Evolutionary conservation across 2,888 invertebrate genomes (phyloP), one percentile per base, ranked within the genome.

Genomic region (Chalcosyrphus nemorum): DNA sequence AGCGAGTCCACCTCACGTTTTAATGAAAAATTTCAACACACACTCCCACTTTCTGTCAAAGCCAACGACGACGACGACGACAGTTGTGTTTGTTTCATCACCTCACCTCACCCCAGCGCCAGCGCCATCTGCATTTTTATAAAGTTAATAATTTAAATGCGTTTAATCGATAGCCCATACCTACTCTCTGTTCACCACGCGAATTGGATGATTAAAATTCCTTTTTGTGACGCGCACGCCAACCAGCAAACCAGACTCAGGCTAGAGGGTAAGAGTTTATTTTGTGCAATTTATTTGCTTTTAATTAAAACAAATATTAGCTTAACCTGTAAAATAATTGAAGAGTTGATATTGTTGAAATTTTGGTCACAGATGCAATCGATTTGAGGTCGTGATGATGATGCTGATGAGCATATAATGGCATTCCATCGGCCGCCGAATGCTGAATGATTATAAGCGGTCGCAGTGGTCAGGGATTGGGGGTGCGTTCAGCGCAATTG

Each of bases 291-390:
- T 81, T 81, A 76, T 76, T 81, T 81, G 75, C 76, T 63, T 81
- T 81, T 81, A 81, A 81, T 81, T 81, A 81, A 81, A 81, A 76
- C 70, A 81, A 76, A 81, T 76, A 81, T 71, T 76, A 71, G 70
- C 56, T 43, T 70, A 76, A 63, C 75, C 81, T 27, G 63, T 57
- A 71, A 70, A 81, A 81, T 81, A 81, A 81, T 81, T 76, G 75
- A 61, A 43, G 50, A 68, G 61, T 57, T 70, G 68, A 75, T 81
- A 63, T 76, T 81, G 63, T 76, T 81, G 76, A 76, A 76, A 76
- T 76, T 81, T 70, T 35, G 81, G 81, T 76, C 75, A 65, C 74
- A 68, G 66, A 41, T 59, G 59, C 59, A 38, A 71, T 61, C 61
- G 52, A 72, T 72, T 72, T 72, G 72, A 41, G 61, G 72, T 52